Percentiles rank a stretch among this genome's conserved stretches.
phyloP scores from a whole-genome alignment of 2,888 invertebrate genomes.

The Hyalella azteca region DNA sequence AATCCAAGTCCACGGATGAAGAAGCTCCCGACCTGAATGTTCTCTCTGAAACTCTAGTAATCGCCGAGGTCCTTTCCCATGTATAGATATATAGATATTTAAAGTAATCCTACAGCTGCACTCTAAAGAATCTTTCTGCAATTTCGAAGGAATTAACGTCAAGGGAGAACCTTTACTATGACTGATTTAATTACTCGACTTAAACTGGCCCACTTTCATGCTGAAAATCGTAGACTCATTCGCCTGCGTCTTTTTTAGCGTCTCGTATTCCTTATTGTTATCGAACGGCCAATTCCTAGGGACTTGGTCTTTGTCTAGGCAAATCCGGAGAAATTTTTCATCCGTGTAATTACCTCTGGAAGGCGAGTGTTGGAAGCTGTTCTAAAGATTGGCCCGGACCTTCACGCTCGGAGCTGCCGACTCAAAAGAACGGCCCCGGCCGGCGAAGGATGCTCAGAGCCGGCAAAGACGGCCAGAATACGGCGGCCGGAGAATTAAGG shows the following conservation, averaged over 20 bases:
- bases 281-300: slow-evolving; percentile 40
- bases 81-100: slow-evolving; percentile 2
- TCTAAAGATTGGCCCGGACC: slow-evolving; percentile 29
- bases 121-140: slow-evolving; percentile 30
- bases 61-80: neutral
- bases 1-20: no score
- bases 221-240: slow-evolving; percentile 36
- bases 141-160: slow-evolving; percentile 33
- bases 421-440: slow-evolving; percentile 29
- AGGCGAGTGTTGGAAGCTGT: slow-evolving; percentile 31
- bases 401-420: slow-evolving; percentile 27
- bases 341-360: slow-evolving; percentile 40
- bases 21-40: no score
- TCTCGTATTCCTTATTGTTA: slow-evolving; percentile 40
- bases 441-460: neutral
- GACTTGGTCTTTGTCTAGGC: slow-evolving; percentile 41
- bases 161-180: slow-evolving; percentile 25
- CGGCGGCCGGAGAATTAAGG: no score
- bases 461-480: slow-evolving; percentile 1
- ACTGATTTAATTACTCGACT: slow-evolving; percentile 33
- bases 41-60: neutral
- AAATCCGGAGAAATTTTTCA: slow-evolving; percentile 40
- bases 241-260: slow-evolving; percentile 16
- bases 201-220: slow-evolving; percentile 24
- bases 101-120: neutral